Conservation (phyloP, 2,888 invertebrate genomes). For the Oxyteleia sp. region DNA sequence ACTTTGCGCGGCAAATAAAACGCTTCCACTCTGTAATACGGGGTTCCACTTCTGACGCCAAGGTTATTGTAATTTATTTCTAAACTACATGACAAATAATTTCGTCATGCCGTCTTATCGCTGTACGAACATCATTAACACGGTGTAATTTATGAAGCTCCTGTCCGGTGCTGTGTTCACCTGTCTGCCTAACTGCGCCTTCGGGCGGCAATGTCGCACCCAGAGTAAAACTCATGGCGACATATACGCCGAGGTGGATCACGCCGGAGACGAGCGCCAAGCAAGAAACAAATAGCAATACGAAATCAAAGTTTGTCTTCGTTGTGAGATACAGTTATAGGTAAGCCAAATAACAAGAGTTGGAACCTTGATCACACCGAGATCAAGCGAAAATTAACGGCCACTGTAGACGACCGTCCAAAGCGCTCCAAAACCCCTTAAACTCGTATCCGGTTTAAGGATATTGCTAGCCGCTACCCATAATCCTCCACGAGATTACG, state of each 20-base stretch:
- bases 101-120: slow-evolving; percentile 75
- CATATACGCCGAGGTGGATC: slow-evolving; percentile 57
- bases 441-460: slow-evolving; percentile 75
- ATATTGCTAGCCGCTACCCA: slow-evolving; percentile 65
- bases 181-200: slow-evolving; percentile 79
- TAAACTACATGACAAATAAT: slow-evolving; percentile 77
- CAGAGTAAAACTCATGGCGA: slow-evolving; percentile 65
- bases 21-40: slow-evolving; percentile 5
- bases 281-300: slow-evolving; percentile 65
- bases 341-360: slow-evolving; percentile 67
- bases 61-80: slow-evolving; percentile 68
- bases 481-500: slow-evolving; percentile 78
- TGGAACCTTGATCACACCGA: slow-evolving; percentile 74
- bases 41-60: slow-evolving; percentile 45
- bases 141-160: slow-evolving; percentile 86
- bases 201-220: slow-evolving; percentile 77
- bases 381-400: slow-evolving; percentile 79
- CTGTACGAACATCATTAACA: slow-evolving; percentile 78
- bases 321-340: slow-evolving; percentile 62
- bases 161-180: slow-evolving; percentile 80
- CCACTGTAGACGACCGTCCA: slow-evolving; percentile 74
- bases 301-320: slow-evolving; percentile 63
- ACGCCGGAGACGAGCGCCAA: slow-evolving; percentile 53
- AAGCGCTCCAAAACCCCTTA: slow-evolving; percentile 74
- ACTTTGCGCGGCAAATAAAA: slow-evolving; percentile 27